These are phyloP conservation scores for Halocynthia roretzi DNA, from an alignment of 23 tunicate species.

Conservation along the genomic window DNA sequence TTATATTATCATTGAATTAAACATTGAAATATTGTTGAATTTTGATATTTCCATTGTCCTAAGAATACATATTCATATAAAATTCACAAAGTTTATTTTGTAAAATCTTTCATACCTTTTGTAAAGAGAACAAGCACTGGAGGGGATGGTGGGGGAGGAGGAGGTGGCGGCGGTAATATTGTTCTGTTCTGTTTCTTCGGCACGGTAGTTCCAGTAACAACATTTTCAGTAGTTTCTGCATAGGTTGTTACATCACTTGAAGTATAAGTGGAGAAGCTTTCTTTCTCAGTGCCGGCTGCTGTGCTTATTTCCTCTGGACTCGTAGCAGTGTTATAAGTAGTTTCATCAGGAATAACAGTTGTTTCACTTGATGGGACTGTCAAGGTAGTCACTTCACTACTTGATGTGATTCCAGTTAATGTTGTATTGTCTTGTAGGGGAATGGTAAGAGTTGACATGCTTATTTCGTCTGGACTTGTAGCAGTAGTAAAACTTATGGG, in stretches of 20 bases:
- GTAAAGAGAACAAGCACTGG: neutral
- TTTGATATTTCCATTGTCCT: too few relatives aligned
- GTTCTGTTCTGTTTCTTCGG: neutral
- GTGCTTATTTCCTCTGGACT: neutral
- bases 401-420: neutral
- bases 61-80: neutral
- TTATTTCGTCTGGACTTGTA: neutral
- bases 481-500: neutral
- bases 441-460: too few relatives aligned
- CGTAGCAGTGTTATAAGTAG: constrained; percentile 1
- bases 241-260: neutral
- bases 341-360: neutral
- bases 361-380: neutral
- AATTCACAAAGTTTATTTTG: neutral
- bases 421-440: too few relatives aligned
- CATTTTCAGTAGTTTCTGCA: neutral
- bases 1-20: neutral
- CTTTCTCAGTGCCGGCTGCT: neutral
- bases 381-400: neutral
- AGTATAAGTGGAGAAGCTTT: neutral
- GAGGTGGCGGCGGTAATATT: constrained; percentile 49
- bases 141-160: constrained; percentile 48
- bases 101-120: neutral
- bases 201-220: neutral
- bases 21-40: neutral